A percentile compares a stretch with the other conserved stretches of the same genome.
Conservation (phyloP, 2,113 vertebrate genomes). For the Myotis davidii region DNA sequence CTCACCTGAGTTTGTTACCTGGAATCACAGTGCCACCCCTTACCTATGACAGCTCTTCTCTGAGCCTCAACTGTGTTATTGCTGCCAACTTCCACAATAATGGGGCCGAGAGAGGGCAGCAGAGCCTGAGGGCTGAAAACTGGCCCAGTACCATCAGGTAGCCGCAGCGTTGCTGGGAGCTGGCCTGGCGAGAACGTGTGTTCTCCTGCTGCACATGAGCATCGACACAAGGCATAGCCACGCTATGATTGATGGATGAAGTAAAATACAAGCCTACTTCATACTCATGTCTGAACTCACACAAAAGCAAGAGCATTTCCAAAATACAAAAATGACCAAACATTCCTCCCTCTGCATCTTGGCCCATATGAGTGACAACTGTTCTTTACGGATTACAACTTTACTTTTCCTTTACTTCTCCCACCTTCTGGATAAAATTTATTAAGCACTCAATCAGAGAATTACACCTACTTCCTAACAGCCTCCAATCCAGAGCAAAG, state of each 20-base stretch:
- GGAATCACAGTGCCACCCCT: not conserved
- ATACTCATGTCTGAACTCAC: not conserved
- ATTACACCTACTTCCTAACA: not conserved
- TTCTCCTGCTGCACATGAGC: not conserved
- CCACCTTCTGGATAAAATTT: not conserved
- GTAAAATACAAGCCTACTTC: not conserved
- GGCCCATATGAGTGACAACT: not conserved
- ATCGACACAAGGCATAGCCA: not conserved
- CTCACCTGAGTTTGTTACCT: not conserved
- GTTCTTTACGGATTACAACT: not conserved
- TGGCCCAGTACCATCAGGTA: fast-evolving
- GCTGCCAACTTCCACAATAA: not conserved
- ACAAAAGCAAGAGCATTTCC: not conserved
- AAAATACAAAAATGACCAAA: not conserved
- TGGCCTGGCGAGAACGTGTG: not conserved
- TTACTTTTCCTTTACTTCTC: not conserved
- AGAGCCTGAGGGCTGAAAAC: not conserved
- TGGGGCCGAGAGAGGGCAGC: not conserved
- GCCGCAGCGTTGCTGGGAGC: not conserved
- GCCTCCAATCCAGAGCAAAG: not conserved
- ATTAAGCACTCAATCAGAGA: not conserved
- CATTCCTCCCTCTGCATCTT: not conserved
- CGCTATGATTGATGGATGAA: not conserved
- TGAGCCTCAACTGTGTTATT: not conserved
- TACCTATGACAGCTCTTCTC: not conserved